Conservation (phyloP, 2,888 invertebrate species). For the Lochmaea crataegi region DNA sequence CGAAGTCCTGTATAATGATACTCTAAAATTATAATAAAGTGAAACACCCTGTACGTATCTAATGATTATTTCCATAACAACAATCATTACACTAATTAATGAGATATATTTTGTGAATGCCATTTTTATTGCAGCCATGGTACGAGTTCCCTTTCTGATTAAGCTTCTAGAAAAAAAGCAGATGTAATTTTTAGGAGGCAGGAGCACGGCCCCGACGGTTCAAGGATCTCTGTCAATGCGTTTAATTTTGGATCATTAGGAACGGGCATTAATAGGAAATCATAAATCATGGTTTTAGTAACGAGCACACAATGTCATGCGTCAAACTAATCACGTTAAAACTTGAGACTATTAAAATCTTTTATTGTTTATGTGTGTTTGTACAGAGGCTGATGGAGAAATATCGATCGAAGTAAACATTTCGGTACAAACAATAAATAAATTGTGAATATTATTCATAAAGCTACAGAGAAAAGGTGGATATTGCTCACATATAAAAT, state of each 20-base stretch:
- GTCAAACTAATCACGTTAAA: slow-evolving; percentile 21
- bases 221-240: slow-evolving; percentile 41
- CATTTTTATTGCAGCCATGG: slow-evolving; percentile 44
- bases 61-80: no score
- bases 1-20: no score
- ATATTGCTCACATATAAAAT: no score
- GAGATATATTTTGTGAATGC: slow-evolving; percentile 55
- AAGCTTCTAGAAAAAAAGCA: slow-evolving; percentile 41
- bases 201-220: slow-evolving; percentile 25
- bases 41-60: no score
- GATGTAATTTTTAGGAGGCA: slow-evolving; percentile 39
- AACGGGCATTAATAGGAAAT: slow-evolving; percentile 35
- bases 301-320: slow-evolving; percentile 23
- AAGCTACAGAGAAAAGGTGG: no score
- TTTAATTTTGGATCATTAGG: slow-evolving; percentile 43
- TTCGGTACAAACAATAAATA: no score
- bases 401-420: background rate
- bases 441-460: background rate
- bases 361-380: background rate
- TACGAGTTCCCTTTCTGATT: slow-evolving; percentile 42
- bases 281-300: slow-evolving; percentile 37
- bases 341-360: background rate
- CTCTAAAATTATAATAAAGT: no score
- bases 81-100: slow-evolving; percentile 47
- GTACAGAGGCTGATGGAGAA: background rate